These are phyloP conservation scores for Ailurus styani DNA, from an alignment of 2,113 vertebrate species.

Conservation along the genomic window DNA sequence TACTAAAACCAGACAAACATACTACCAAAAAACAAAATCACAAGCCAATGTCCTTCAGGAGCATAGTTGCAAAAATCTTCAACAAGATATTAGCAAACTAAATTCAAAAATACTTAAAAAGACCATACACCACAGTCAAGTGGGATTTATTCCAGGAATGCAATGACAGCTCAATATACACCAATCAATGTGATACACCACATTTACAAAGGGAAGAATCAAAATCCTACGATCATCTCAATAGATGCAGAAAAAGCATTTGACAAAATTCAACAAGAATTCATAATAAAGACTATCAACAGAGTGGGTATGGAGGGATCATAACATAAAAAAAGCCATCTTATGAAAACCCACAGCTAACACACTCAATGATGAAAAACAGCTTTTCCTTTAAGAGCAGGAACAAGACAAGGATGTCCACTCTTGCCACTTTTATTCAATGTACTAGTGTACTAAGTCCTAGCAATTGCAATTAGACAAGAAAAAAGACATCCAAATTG, in stretches of 20 bases:
- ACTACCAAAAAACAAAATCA: no score
- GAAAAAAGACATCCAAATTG: background rate
- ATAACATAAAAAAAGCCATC: background rate
- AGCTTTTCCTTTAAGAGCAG: background rate
- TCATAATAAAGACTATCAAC: background rate
- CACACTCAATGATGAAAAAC: background rate
- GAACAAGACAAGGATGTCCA: background rate
- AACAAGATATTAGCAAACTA: no score
- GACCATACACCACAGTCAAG: no score
- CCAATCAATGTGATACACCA: no score
- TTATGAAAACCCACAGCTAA: background rate
- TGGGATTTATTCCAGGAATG: no score
- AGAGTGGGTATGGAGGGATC: background rate
- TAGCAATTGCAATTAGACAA: background rate
- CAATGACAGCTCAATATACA: background rate
- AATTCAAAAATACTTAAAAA: no score
- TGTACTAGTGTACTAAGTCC: background rate
- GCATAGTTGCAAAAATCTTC: no score
- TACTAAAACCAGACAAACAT: no score
- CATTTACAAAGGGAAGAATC: background rate
- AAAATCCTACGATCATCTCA: background rate
- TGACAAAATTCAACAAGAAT: background rate
- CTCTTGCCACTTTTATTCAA: background rate
- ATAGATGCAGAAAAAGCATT: background rate
- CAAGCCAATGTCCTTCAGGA: no score